Base-by-base conservation (phyloP, 2,797 vertebrate species). In the Erpetoichthys calabaricus region DNA sequence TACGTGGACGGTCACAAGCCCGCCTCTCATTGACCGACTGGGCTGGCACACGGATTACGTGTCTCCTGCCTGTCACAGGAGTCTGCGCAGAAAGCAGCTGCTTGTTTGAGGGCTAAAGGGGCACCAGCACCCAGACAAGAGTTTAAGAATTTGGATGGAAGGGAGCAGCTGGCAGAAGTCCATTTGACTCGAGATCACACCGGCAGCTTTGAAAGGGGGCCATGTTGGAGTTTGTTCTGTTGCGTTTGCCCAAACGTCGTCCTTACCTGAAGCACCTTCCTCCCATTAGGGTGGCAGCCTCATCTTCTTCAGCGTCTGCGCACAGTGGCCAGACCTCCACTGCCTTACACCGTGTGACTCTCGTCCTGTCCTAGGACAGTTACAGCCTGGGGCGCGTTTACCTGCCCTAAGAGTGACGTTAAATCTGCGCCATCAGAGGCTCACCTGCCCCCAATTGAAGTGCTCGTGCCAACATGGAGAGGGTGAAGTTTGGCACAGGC, bases 1-100 rank as follows among this genome's bases (percentile, higher is more conserved):
- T 95, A 95, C 0, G 93, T 97, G 65, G 92, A 97, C 0, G 92
- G 92, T 1, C 91, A 94, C 1, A 73, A 90, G 47, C 92, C 92
- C 53, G 91, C 89, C 69, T 89, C 91, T 56, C 92, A 95, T 66
- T 95, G 87, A 94, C 45, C 3, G 25, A 25, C 4, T 1, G 7
- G 41, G 53, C 45, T 3, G 3, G 1, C 3, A 8, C 10, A 25
- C 1, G 45, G n/a, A n/a, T 44, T 7, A 8, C 50, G 6, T 1
- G 53, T 47, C 57, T 42, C 5, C 8, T 1, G n/a, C 6, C 57
- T 45, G 45, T 45, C 41, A 57, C 61, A 46, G 43, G n/a, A 42
- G 42, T 1, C 50, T 4, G 8, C 5, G 6, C 4, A 45, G 8
- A 7, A 45, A 4, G 5, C 58, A 45, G 7, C 51, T 8, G 25